These are phyloP conservation scores for Semotilus atromaculatus DNA, from an alignment of 2,797 vertebrate species.

Conservation along the genomic window DNA sequence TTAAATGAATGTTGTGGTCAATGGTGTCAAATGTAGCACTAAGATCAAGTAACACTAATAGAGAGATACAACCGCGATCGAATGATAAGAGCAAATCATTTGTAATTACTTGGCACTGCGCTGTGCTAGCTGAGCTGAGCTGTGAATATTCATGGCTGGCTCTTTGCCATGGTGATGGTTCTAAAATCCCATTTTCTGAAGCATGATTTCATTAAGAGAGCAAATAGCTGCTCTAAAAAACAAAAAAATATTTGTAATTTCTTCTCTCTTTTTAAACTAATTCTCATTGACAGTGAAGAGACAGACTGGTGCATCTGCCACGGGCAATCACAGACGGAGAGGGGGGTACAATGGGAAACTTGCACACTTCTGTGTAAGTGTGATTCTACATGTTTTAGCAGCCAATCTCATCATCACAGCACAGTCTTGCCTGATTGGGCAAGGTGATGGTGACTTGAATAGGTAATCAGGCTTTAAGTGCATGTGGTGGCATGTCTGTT, in stretches of 20 bases:
- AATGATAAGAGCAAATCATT: no score
- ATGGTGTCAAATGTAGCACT: no score
- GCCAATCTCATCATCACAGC: constrained; percentile 24
- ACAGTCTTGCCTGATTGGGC: constrained; percentile 54
- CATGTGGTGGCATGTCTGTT: neutral
- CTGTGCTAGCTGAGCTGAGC: no score
- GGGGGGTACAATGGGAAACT: neutral
- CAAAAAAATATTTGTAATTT: constrained; percentile 64
- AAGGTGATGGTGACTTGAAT: constrained; percentile 58
- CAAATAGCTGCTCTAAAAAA: constrained; percentile 33
- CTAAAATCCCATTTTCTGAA: constrained; percentile 59
- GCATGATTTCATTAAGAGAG: constrained; percentile 67
- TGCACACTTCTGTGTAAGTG: neutral
- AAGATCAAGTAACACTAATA: no score
- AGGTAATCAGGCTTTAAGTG: constrained; percentile 54
- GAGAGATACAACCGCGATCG: no score
- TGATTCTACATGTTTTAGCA: constrained; percentile 17
- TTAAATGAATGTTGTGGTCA: no score
- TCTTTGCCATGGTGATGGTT: constrained; percentile 37
- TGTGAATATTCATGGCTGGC: constrained; percentile 68
- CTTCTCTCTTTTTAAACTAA: constrained; percentile 63
- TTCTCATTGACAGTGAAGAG: constrained; percentile 64
- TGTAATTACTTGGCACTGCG: no score
- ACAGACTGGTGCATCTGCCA: constrained; percentile 36
- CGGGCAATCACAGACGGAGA: constrained; percentile 28